Evolutionary conservation across 1,140 invertebrate genomes (phyloP).

Genomic region (Andricus grossulariae): DNA sequence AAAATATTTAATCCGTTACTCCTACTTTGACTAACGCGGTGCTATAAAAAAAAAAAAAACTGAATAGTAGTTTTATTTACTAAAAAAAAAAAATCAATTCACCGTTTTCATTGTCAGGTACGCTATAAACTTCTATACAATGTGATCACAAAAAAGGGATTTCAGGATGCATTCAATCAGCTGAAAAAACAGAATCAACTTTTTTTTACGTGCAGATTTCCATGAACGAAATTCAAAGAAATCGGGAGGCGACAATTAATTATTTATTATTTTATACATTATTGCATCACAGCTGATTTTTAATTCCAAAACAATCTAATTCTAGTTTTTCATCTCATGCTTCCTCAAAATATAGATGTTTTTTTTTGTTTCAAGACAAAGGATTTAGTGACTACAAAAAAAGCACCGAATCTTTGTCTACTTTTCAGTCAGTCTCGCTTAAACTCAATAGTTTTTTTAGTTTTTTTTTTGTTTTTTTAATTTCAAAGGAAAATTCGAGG

Average conservation of each 20-base stretch:
- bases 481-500: background rate
- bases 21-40: background rate
- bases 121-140: conserved; percentile 21
- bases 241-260: too few species aligned
- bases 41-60: background rate
- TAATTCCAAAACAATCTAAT: background rate
- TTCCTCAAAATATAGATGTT: too few species aligned
- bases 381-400: conserved; percentile 21
- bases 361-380: background rate
- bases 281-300: background rate
- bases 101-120: conserved; percentile 10
- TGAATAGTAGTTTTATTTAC: background rate
- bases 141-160: conserved; percentile 4
- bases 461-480: background rate
- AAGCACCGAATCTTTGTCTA: conserved; percentile 28
- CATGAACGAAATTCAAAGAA: too few species aligned
- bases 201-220: background rate
- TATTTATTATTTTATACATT: background rate
- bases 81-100: conserved; percentile 4
- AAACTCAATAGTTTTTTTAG: background rate
- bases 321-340: background rate
- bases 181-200: background rate
- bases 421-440: conserved; percentile 27
- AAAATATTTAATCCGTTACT: background rate
- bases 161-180: background rate